Evolutionary conservation across 1,140 invertebrate species (phyloP).

Genomic region (Tetragnatha versicolor): DNA sequence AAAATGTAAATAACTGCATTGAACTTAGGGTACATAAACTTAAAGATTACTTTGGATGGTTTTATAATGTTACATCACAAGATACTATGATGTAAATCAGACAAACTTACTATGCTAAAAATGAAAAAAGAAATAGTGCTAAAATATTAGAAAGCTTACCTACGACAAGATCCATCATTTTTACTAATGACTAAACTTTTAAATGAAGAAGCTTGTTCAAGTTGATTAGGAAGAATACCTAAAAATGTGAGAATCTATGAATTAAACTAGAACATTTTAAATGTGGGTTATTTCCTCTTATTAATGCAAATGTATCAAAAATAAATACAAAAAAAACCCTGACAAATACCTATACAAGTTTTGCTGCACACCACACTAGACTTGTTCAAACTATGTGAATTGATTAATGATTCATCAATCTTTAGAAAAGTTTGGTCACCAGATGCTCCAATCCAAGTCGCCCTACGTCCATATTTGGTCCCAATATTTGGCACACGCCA

Average conservation of each 20-base stretch:
- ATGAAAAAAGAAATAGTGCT: too few species aligned
- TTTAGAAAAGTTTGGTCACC: slow-evolving; percentile 95
- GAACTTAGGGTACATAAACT: too few species aligned
- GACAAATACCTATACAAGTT: slow-evolving; percentile 78
- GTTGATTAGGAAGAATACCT: slow-evolving; percentile 64
- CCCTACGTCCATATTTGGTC: slow-evolving; percentile 75
- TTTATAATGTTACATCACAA: too few species aligned
- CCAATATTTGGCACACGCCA: slow-evolving; percentile 77
- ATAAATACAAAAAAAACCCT: background rate
- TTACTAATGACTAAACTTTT: slow-evolving; percentile 85
- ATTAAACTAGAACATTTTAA: background rate
- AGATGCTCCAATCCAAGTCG: slow-evolving; percentile 91
- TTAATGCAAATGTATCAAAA: too few species aligned
- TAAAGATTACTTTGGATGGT: too few species aligned
- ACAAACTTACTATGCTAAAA: too few species aligned
- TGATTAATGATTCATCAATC: slow-evolving; percentile 90
- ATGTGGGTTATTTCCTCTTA: too few species aligned
- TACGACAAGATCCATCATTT: slow-evolving; percentile 79
- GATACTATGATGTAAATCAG: too few species aligned
- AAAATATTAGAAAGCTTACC: too few species aligned
- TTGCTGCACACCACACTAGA: slow-evolving; percentile 89
- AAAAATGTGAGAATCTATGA: background rate
- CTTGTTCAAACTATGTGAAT: slow-evolving; percentile 80
- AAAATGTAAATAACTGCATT: too few species aligned
- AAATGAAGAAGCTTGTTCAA: slow-evolving; percentile 68